phyloP scores from a whole-genome alignment of 64 coral and sea anemone genomes.

The Stylophora pistillata region DNA sequence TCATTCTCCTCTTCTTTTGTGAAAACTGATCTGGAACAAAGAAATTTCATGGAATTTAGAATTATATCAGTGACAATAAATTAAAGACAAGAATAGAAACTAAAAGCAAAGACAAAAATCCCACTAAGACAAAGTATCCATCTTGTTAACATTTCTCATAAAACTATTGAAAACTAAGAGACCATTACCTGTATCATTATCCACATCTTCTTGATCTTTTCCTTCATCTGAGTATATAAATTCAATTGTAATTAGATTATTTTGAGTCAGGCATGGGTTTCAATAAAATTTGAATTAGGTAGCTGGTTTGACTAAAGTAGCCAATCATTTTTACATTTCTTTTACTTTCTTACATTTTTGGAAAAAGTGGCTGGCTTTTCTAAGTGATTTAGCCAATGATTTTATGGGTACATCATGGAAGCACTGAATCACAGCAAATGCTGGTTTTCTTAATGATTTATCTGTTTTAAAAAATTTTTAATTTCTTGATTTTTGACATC shows the following conservation, averaged over 20 bases:
- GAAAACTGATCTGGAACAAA: background rate
- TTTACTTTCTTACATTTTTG: too few species aligned
- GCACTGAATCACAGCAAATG: background rate
- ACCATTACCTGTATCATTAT: background rate
- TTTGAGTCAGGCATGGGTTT: background rate
- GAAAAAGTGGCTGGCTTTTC: too few species aligned
- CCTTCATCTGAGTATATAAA: background rate
- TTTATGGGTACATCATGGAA: too few species aligned
- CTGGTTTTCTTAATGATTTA: background rate
- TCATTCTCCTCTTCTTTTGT: background rate
- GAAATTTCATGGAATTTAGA: constrained; percentile 6
- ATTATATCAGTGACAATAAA: background rate
- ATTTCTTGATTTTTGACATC: too few species aligned
- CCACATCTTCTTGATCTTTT: background rate
- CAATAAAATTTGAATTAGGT: too few species aligned
- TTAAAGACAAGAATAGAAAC: too few species aligned
- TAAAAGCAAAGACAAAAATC: too few species aligned
- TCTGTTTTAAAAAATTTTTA: too few species aligned
- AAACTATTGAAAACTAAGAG: constrained; percentile 10
- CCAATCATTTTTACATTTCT: too few species aligned
- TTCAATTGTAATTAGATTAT: constrained; percentile 2
- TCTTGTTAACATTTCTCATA: background rate
- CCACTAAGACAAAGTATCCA: too few species aligned
- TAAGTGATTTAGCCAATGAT: too few species aligned
- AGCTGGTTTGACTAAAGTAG: too few species aligned